Conservation (phyloP, 2,113 vertebrate species). For the Myiopsitta monachus region DNA sequence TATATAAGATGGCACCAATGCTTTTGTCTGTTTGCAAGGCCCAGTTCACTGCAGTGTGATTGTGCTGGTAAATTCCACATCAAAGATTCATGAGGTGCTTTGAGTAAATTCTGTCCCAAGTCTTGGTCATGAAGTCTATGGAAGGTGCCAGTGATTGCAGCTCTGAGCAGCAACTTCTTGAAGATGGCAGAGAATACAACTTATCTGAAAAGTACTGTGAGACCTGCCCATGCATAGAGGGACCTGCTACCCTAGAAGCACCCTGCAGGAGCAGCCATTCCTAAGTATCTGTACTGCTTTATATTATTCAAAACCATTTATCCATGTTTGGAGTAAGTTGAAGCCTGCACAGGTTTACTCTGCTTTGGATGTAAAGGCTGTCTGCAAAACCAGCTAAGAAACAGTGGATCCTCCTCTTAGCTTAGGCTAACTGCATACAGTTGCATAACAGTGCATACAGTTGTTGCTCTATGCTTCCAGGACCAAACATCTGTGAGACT, state of each 20-base stretch:
- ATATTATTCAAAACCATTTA: background rate
- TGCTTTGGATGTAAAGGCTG: background rate
- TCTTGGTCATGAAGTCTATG: accelerated
- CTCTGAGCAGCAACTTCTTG: background rate
- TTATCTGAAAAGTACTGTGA: background rate
- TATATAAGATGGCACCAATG: accelerated
- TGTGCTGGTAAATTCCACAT: background rate
- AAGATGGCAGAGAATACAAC: background rate
- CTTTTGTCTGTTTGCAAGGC: background rate
- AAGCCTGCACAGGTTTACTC: background rate
- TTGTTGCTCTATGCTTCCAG: background rate
- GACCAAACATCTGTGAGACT: background rate
- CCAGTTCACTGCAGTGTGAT: background rate
- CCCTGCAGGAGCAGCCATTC: background rate
- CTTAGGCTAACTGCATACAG: background rate
- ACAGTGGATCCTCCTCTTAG: background rate
- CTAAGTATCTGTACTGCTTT: background rate
- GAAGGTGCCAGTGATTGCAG: background rate
- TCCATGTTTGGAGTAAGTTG: background rate
- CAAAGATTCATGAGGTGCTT: background rate
- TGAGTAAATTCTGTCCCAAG: background rate
- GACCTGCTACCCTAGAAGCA: background rate
- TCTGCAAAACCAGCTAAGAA: background rate
- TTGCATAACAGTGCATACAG: no score
- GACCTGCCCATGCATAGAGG: background rate